phyloP scores from a whole-genome alignment of 2,797 vertebrate species.

The Pseudocheirus occidentalis region DNA sequence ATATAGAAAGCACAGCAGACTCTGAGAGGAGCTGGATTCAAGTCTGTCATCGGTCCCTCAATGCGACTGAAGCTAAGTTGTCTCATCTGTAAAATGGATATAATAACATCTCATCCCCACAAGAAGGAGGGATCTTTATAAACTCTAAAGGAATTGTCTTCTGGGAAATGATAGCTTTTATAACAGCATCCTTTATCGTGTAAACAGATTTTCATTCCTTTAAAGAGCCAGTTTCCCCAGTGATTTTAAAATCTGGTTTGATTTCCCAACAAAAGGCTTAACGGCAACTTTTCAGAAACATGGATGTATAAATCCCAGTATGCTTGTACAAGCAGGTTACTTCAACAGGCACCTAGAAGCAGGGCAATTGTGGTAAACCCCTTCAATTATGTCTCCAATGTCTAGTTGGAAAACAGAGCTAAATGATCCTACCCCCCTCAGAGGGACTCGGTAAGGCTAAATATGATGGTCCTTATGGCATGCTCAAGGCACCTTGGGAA shows the following conservation, averaged over 20 bases:
- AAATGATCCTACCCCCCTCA: slow-evolving; percentile 37
- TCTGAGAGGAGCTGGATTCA: neutral
- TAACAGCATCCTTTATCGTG: slow-evolving; percentile 37
- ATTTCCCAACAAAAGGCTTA: slow-evolving; percentile 56
- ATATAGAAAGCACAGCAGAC: neutral
- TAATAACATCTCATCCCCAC: neutral
- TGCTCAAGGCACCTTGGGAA: slow-evolving; percentile 42
- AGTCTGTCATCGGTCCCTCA: neutral
- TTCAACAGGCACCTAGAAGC: slow-evolving; percentile 58
- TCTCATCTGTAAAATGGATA: neutral
- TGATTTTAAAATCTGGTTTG: slow-evolving; percentile 58
- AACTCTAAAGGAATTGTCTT: neutral
- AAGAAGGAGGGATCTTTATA: neutral
- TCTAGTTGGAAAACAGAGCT: slow-evolving; percentile 6
- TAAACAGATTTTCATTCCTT: slow-evolving; percentile 29
- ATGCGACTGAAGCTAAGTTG: neutral
- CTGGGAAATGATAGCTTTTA: neutral
- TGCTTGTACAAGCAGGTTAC: slow-evolving; percentile 60
- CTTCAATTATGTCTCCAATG: slow-evolving; percentile 46
- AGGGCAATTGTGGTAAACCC: slow-evolving; percentile 27
- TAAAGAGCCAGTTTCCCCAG: slow-evolving; percentile 40
- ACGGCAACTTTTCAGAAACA: slow-evolving; percentile 46
- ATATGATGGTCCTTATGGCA: neutral
- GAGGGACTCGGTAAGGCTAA: slow-evolving; percentile 27
- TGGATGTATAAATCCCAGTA: slow-evolving; percentile 50